A percentile compares a stretch with the other conserved stretches of the same genome.
Conservation (phyloP, 2,113 vertebrate species). For the Silurus asotus region DNA sequence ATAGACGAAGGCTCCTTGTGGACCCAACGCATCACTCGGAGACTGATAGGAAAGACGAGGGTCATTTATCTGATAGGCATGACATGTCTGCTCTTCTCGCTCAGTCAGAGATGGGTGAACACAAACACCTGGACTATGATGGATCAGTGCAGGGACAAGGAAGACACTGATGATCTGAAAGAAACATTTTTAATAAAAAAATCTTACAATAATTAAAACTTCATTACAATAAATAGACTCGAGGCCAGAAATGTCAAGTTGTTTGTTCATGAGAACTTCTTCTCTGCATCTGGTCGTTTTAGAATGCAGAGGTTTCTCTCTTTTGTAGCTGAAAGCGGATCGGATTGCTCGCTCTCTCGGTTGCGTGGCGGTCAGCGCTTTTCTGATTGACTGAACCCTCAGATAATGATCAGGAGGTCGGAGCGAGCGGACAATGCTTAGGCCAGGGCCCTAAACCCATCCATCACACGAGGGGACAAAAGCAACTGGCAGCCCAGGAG, state of each 20-base stretch:
- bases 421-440: slow-evolving; percentile 70
- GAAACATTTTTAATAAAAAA: no score
- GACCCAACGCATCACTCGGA: slow-evolving; percentile 63
- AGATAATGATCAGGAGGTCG: slow-evolving; percentile 78
- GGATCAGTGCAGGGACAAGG: slow-evolving; percentile 79
- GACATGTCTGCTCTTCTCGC: slow-evolving; percentile 70
- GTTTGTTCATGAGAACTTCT: not conserved
- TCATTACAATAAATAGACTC: not conserved
- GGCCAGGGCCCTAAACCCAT: slow-evolving; percentile 72
- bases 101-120: slow-evolving; percentile 78
- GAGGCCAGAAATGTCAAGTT: no score
- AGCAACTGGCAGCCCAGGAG: slow-evolving; percentile 72
- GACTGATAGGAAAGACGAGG: slow-evolving; percentile 54
- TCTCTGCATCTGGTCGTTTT: not conserved
- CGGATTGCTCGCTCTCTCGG: slow-evolving; percentile 59
- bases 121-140: slow-evolving; percentile 75
- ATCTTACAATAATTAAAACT: not conserved
- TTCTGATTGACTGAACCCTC: slow-evolving; percentile 61
- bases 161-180: slow-evolving; percentile 61
- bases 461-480: slow-evolving; percentile 80
- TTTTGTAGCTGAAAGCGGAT: slow-evolving; percentile 46
- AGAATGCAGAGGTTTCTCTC: not conserved
- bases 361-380: slow-evolving; percentile 64
- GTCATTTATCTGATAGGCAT: slow-evolving; percentile 50
- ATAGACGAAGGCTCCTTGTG: slow-evolving; percentile 6